Base-by-base conservation (phyloP, 2,888 invertebrate genomes). In the Ormyrus nitidulus region DNA sequence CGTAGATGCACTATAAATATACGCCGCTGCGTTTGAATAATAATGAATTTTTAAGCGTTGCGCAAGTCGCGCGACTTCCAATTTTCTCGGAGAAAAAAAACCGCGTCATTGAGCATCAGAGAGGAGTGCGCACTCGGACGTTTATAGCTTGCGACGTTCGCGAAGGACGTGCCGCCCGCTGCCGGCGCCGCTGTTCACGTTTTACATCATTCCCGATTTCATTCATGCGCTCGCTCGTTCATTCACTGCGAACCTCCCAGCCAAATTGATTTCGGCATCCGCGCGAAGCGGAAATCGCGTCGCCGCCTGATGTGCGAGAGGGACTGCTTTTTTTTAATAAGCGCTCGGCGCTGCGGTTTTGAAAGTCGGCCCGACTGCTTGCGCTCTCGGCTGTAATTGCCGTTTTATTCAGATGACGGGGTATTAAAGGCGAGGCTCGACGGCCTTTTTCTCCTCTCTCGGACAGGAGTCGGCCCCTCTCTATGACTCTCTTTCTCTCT, bases 181-280 rank as follows among this genome's bases (percentile, higher is more conserved):
- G 19, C 19, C 19, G 19, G 19, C 19, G 19, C 19, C 19, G 19
- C 19, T 19, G 1, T 19, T 19, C 19, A 2, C 19, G 19, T 19
- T 19, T 19, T 19, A 19, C 19, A 19, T 19, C 19, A 19, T 34
- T 34, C 34, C 34, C 34, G 34, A 34, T 34, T 34, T 34, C 34
- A 34, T 34, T 34, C 3, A 34, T 4, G 34, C 19, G 19, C 19
- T 19, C 19, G 19, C 19, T 19, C 19, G 19, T 19, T 19, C 19
- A 19, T 19, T 19, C 19, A 19, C 19, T 19, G 19, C 19, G 19
- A 19, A 19, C 19, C 19, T 19, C 19, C 19, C 19, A 19, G 19
- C 34, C 34, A 34, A 34, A 34, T 4, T 78, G 78, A 87, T 86
- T 85, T 86, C 87, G 84, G 83, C 85, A 85, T 84, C 85, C 83